These are phyloP conservation scores for Triplophysa yarkandensis DNA, from an alignment of 2,797 vertebrate species.

Conservation along the genomic window DNA sequence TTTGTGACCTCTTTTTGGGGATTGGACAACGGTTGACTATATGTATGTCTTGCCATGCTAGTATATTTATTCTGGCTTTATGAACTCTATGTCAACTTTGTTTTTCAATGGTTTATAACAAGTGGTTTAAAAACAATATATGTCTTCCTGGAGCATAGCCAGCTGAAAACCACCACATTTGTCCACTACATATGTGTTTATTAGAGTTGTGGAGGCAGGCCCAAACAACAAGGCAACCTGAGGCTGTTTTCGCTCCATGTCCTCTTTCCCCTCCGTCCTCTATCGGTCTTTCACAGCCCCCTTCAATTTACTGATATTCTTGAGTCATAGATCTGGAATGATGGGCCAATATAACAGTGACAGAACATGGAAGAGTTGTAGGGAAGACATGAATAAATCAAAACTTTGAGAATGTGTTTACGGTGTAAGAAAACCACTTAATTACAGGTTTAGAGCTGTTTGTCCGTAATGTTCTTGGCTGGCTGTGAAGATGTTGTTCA, in stretches of 20 bases:
- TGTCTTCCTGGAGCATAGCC: neutral
- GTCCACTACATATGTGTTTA: slow-evolving; percentile 5
- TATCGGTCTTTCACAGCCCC: slow-evolving; percentile 2
- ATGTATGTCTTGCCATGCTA: too few species aligned
- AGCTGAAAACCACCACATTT: neutral
- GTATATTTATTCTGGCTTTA: neutral
- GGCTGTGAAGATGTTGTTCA: neutral
- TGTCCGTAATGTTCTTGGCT: slow-evolving; percentile 10
- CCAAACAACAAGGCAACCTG: slow-evolving; percentile 35
- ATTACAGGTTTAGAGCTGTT: slow-evolving; percentile 33
- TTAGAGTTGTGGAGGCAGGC: slow-evolving; percentile 23
- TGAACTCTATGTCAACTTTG: neutral
- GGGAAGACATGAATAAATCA: slow-evolving; percentile 26
- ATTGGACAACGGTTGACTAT: too few species aligned
- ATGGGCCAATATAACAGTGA: slow-evolving; percentile 18
- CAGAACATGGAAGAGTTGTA: slow-evolving; percentile 12
- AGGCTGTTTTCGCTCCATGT: slow-evolving; percentile 31
- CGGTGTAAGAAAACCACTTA: slow-evolving; percentile 21
- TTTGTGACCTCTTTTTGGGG: too few species aligned
- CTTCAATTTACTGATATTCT: slow-evolving; percentile 14
- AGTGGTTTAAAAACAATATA: neutral
- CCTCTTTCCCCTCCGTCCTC: slow-evolving; percentile 16
- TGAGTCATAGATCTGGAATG: slow-evolving; percentile 34
- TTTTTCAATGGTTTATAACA: neutral
- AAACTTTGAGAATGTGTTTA: slow-evolving; percentile 34